These are phyloP conservation scores for Acrocephalus arundinaceus DNA, from an alignment of 2,113 vertebrate genomes.

Conservation along the genomic window DNA sequence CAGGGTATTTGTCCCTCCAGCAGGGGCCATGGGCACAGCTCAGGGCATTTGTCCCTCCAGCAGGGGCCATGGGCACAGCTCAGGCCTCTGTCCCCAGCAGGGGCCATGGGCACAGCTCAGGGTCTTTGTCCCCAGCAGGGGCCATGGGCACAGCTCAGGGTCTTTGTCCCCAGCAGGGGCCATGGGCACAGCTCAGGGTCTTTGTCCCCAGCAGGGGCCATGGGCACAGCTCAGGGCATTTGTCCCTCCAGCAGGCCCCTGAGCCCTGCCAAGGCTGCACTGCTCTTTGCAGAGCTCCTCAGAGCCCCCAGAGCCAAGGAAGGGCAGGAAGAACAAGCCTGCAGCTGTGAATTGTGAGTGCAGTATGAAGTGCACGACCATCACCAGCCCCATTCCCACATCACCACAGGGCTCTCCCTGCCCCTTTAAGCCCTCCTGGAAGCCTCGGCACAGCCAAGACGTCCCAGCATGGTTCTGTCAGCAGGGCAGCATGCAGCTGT, in stretches of 20 bases:
- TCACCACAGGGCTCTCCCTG: neutral
- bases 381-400: neutral
- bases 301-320: neutral
- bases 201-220: too few relatives aligned
- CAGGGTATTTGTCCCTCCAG: too few relatives aligned
- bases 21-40: too few relatives aligned
- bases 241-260: neutral
- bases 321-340: neutral
- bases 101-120: too few relatives aligned
- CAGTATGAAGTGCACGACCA: neutral
- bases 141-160: too few relatives aligned
- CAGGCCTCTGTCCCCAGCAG: too few relatives aligned
- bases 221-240: neutral
- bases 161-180: too few relatives aligned
- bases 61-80: too few relatives aligned
- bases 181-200: too few relatives aligned
- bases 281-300: neutral
- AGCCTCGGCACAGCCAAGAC: neutral
- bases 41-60: neutral
- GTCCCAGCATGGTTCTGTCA: neutral
- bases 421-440: neutral
- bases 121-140: too few relatives aligned
- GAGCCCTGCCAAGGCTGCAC: neutral
- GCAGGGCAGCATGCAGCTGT: neutral
- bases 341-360: neutral